Conservation (phyloP, 2,797 vertebrate genomes). For the Sylvilagus floridanus region DNA sequence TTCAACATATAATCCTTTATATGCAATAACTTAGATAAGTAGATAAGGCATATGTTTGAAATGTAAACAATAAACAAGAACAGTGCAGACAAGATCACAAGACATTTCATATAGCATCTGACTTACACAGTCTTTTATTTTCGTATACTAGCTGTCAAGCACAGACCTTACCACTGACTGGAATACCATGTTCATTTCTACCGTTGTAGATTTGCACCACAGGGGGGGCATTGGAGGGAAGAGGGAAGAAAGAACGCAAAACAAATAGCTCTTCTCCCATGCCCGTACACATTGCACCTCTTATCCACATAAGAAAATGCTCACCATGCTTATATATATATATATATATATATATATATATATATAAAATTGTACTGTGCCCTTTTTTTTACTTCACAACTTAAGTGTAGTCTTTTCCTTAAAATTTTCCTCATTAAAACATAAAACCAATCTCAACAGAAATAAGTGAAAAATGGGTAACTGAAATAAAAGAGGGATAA, state of each 20-base stretch:
- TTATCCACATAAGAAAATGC: conserved; percentile 6
- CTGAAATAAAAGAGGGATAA: neutral
- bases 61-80: conserved; percentile 34
- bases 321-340: neutral
- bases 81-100: conserved; percentile 17
- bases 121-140: neutral
- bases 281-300: neutral
- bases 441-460: neutral
- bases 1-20: conserved; percentile 12
- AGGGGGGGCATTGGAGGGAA: neutral
- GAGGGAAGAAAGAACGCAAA: neutral
- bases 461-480: conserved; percentile 41
- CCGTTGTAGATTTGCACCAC: neutral
- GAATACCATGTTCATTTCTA: neutral
- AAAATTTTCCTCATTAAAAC: conserved; percentile 2
- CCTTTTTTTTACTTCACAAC: neutral
- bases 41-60: conserved; percentile 9
- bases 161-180: conserved; percentile 22
- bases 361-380: neutral
- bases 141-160: neutral
- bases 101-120: conserved; percentile 31
- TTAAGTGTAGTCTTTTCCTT: neutral
- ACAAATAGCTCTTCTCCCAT: conserved; percentile 30
- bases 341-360: neutral
- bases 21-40: conserved; percentile 30